phyloP scores from a whole-genome alignment of 2,113 vertebrate genomes.

The Salvator merianae region DNA sequence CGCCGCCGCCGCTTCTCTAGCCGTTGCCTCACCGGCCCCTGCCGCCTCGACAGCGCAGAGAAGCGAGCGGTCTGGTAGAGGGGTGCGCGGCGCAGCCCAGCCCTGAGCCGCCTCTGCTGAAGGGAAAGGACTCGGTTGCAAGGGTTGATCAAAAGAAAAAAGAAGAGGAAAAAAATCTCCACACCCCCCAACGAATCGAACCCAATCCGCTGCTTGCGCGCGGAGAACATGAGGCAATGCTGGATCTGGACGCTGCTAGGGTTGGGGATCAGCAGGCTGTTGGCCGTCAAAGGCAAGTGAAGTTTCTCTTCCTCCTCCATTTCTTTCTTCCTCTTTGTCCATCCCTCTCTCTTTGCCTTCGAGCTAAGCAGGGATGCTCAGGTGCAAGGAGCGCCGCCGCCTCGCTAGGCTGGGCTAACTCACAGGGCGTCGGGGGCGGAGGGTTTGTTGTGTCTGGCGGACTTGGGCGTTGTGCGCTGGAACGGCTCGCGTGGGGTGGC shows the following conservation, averaged over 20 bases:
- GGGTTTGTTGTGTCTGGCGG: conserved; percentile 10
- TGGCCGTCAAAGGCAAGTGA: conserved; percentile 74
- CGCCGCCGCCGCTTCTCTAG: not conserved
- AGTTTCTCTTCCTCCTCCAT: not conserved
- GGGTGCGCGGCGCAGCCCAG: not conserved
- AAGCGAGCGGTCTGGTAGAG: not conserved
- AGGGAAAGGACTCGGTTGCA: not conserved
- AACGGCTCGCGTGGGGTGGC: not conserved
- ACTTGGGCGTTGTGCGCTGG: not conserved
- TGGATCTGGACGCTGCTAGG: conserved; percentile 21
- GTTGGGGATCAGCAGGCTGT: conserved; percentile 68
- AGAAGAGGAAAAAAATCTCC: not conserved
- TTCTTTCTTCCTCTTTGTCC: not conserved
- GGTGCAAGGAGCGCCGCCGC: conserved; percentile 9
- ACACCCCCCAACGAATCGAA: not conserved
- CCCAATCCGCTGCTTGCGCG: not conserved
- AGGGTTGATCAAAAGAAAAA: not conserved
- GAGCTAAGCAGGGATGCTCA: not conserved
- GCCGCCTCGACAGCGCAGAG: not conserved
- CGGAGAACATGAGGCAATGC: conserved; percentile 40
- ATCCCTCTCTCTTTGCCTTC: too few species aligned
- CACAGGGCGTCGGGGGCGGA: not conserved
- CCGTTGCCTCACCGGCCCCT: not conserved
- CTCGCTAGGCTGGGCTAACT: not conserved
- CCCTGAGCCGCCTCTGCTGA: not conserved